Percentiles rank a stretch among this genome's conserved stretches.
phyloP scores from a whole-genome alignment of 2,888 invertebrate genomes.

The Laothoe populi region DNA sequence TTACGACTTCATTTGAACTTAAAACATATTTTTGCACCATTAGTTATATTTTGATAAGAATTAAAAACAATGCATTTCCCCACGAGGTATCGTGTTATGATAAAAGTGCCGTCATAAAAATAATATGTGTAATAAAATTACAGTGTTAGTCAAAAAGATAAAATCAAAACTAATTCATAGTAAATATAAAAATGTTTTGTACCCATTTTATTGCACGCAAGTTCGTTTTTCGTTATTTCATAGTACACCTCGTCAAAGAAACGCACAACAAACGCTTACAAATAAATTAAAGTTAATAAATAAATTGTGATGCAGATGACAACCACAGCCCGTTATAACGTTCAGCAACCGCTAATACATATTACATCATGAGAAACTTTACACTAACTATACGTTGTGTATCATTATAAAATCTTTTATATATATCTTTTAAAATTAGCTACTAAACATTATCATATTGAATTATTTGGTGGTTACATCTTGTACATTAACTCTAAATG shows the following conservation, averaged over 20 bases:
- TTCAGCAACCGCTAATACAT: conserved; percentile 27
- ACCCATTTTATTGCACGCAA: conserved; percentile 25
- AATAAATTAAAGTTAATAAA: conserved; percentile 49
- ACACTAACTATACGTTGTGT: conserved; percentile 30
- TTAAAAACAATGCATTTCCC: conserved; percentile 47
- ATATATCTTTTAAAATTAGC: conserved; percentile 34
- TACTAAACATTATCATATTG: conserved; percentile 62
- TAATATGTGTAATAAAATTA: conserved; percentile 4
- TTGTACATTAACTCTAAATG: conserved; percentile 80
- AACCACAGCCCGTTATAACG: conserved; percentile 62
- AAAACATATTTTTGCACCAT: conserved; percentile 69
- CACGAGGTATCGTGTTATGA: conserved; percentile 18
- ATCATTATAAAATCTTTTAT: conserved; percentile 39
- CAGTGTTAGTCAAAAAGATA: neutral
- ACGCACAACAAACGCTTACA: conserved; percentile 38
- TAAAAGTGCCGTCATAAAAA: conserved; percentile 10
- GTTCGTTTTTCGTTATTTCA: conserved; percentile 20
- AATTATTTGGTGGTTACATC: conserved; percentile 82
- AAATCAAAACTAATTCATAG: conserved; percentile 26
- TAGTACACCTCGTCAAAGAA: conserved; percentile 33
- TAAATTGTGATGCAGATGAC: conserved; percentile 70
- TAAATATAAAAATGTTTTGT: conserved; percentile 9
- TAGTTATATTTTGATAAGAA: conserved; percentile 43
- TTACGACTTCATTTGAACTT: conserved; percentile 36
- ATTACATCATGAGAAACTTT: conserved; percentile 22